Percentiles rank a stretch among this genome's conserved stretches.
Conservation (phyloP, 2,797 vertebrate genomes). For the Eulemur albifrons region DNA sequence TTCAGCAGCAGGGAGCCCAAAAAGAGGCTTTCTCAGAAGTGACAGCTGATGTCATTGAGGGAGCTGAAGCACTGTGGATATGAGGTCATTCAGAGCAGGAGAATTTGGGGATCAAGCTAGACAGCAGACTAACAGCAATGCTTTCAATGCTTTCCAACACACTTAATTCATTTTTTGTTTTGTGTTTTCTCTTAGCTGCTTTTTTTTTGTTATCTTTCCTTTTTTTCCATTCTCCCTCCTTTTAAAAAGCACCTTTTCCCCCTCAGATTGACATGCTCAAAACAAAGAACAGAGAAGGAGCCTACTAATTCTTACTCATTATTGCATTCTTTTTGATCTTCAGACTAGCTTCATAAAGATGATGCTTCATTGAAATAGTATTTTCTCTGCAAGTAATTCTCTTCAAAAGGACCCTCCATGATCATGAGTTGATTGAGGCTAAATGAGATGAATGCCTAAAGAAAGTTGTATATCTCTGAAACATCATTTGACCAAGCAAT, state of each 20-base stretch:
- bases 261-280: background rate
- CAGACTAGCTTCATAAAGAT: background rate
- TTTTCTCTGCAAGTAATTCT: background rate
- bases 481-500: background rate
- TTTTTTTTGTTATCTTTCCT: background rate
- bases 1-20: background rate
- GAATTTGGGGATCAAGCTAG: background rate
- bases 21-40: background rate
- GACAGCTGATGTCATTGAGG: background rate
- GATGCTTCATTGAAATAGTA: background rate
- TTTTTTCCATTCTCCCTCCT: background rate
- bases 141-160: background rate
- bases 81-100: background rate
- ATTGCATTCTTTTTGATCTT: background rate
- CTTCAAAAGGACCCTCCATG: background rate
- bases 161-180: background rate
- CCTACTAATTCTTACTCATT: background rate
- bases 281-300: background rate
- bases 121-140: background rate
- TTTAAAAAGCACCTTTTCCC: background rate
- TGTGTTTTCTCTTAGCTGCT: background rate
- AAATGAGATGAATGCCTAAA: background rate
- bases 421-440: background rate
- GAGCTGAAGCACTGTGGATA: background rate
- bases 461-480: background rate